Conservation (phyloP, 2,797 vertebrate genomes). For the Hapalemur alaotrensis region DNA sequence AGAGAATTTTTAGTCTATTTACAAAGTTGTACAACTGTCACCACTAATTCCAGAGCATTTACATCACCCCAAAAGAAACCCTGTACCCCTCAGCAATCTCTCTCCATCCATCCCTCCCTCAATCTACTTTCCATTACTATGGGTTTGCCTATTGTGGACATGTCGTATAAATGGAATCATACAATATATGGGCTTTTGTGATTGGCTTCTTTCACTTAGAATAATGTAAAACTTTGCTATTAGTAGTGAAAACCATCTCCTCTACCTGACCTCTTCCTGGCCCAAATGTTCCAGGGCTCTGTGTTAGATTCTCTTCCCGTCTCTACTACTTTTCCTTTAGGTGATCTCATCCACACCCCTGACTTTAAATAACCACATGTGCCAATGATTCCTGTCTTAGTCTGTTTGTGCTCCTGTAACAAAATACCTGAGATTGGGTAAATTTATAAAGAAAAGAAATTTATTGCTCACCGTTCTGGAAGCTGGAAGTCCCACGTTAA, state of each 20-base stretch:
- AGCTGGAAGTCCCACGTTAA: not conserved
- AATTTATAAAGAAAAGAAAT: not conserved
- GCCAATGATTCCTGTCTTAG: not conserved
- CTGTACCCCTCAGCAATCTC: not conserved
- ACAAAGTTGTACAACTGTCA: not conserved
- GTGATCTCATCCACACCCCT: not conserved
- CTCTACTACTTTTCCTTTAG: not conserved
- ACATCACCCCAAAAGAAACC: not conserved
- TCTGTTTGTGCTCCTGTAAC: not conserved
- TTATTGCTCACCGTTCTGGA: not conserved
- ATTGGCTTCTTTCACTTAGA: not conserved
- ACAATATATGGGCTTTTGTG: not conserved
- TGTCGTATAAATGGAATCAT: constrained; percentile 27
- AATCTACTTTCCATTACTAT: not conserved
- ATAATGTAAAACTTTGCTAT: not conserved
- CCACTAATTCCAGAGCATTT: not conserved
- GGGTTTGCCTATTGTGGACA: not conserved
- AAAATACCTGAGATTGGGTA: not conserved
- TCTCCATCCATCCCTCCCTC: not conserved
- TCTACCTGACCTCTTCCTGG: not conserved
- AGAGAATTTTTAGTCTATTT: constrained; percentile 29
- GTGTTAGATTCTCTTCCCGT: not conserved
- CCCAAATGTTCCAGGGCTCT: not conserved
- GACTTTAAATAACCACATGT: not conserved
- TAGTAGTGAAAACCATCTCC: not conserved